These are phyloP conservation scores for Thamnophis sirtalis DNA, from an alignment of 2,113 vertebrate genomes.

Conservation along the genomic window DNA sequence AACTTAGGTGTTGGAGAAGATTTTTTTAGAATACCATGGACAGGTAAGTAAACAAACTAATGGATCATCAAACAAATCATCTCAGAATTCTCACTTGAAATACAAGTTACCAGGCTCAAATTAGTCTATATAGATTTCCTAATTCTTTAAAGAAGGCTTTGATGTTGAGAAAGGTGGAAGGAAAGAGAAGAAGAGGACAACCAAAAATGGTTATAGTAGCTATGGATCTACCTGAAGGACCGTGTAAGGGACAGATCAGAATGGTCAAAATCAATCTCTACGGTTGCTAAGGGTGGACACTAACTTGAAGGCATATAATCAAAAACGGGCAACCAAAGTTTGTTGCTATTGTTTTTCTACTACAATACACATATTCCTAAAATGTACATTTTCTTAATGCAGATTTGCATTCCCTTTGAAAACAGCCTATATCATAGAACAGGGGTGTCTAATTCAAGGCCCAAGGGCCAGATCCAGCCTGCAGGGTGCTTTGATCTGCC, in stretches of 20 bases:
- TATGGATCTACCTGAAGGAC: neutral
- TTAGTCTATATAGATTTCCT: neutral
- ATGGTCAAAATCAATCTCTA: neutral
- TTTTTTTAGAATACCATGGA: neutral
- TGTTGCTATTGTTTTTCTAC: neutral
- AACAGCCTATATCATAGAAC: neutral
- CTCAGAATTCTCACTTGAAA: neutral
- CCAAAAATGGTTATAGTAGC: neutral
- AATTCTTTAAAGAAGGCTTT: neutral
- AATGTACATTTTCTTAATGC: neutral
- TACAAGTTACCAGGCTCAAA: neutral
- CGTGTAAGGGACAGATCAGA: neutral
- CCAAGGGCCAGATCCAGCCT: too few species aligned
- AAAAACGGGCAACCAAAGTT: neutral
- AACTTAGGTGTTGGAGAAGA: neutral
- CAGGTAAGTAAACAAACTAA: neutral
- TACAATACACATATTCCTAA: neutral
- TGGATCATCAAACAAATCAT: neutral
- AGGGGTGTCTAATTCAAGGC: too few species aligned
- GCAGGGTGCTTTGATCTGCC: too few species aligned
- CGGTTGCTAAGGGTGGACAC: neutral
- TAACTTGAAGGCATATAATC: neutral
- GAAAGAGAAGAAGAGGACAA: neutral
- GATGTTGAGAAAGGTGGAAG: neutral
- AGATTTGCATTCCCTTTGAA: neutral